These are phyloP conservation scores for Cuniculus paca DNA, from an alignment of 2,797 vertebrate genomes.

Conservation along the genomic window DNA sequence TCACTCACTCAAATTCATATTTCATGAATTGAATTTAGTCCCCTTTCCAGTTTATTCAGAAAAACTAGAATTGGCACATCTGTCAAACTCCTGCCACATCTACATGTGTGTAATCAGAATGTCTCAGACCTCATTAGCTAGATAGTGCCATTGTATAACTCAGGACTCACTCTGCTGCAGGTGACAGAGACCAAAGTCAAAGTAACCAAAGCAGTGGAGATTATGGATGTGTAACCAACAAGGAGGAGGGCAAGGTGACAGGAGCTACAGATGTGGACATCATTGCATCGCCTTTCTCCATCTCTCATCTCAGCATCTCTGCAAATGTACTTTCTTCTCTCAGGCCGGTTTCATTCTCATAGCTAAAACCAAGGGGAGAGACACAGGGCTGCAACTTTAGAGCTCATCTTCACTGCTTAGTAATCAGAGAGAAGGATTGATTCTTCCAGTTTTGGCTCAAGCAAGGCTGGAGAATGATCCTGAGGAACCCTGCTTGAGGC, in stretches of 20 bases:
- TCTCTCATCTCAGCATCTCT: neutral
- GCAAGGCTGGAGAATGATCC: neutral
- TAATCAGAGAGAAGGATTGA: neutral
- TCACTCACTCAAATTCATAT: neutral
- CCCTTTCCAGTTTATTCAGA: conserved; percentile 20
- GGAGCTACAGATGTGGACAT: neutral
- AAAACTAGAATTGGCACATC: conserved; percentile 19
- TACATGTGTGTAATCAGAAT: neutral
- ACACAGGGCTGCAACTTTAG: neutral
- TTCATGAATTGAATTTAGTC: neutral
- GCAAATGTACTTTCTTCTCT: neutral
- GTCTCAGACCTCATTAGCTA: neutral
- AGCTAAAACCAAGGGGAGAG: neutral
- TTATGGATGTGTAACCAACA: neutral
- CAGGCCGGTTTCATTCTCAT: neutral
- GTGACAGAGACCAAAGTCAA: neutral
- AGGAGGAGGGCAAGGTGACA: neutral
- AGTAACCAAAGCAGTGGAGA: neutral
- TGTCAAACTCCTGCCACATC: conserved; percentile 9
- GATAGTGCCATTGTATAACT: neutral
- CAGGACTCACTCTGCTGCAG: neutral
- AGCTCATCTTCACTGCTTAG: neutral
- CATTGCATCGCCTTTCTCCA: neutral
- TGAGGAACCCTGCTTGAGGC: too few species aligned
- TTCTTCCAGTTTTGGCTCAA: neutral